phyloP scores from a whole-genome alignment of 2,888 invertebrate genomes.

The Tinea semifulvella region DNA sequence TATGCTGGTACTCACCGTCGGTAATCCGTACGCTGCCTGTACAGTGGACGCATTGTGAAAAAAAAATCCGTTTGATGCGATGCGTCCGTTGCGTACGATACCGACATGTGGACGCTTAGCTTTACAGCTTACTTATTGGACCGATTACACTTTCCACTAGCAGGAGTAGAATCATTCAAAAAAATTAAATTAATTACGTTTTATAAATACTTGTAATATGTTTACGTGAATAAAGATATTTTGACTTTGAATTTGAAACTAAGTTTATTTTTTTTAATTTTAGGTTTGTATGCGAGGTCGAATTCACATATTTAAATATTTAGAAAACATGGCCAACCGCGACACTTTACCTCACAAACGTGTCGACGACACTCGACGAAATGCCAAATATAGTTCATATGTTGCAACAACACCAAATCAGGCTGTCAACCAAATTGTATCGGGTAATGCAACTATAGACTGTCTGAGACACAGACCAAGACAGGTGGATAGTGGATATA shows the following conservation, averaged over 20 bases:
- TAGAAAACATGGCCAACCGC: constrained; percentile 88
- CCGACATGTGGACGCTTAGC: background rate
- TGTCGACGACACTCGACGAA: constrained; percentile 56
- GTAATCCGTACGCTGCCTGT: background rate
- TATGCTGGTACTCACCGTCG: background rate
- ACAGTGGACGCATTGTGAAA: constrained; percentile 8
- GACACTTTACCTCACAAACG: constrained; percentile 57
- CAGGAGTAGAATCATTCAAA: no score
- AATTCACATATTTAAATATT: constrained; percentile 94
- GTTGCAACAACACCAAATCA: constrained; percentile 40
- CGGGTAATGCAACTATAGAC: constrained; percentile 58
- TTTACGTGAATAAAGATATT: no score
- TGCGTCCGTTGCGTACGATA: background rate
- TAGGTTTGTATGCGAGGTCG: constrained; percentile 91
- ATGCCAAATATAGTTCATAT: constrained; percentile 52
- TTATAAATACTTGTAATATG: no score
- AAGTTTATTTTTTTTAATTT: background rate
- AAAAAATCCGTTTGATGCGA: constrained; percentile 3
- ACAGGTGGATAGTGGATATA: constrained; percentile 90
- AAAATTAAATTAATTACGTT: no score
- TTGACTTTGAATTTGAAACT: no score
- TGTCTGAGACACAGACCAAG: constrained; percentile 58
- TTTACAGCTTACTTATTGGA: no score
- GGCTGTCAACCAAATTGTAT: constrained; percentile 42
- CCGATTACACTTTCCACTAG: background rate